Evolutionary conservation across 2,797 vertebrate species (phyloP).

Genomic region (Euthynnus affinis): DNA sequence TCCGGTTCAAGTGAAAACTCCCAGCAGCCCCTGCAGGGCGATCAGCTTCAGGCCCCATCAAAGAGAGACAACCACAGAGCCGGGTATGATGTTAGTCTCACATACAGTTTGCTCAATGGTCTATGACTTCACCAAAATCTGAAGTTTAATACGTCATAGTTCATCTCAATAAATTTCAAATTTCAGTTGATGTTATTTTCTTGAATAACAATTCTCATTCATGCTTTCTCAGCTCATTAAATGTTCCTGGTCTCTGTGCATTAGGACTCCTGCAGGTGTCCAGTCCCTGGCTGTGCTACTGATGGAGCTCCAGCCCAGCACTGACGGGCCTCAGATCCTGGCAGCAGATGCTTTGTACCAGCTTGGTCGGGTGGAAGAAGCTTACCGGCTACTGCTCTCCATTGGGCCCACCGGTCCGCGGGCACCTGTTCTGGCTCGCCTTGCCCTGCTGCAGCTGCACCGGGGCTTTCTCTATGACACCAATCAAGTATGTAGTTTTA

Average conservation of each 20-base stretch:
- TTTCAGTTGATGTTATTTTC: not conserved
- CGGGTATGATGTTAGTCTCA: conserved; percentile 77
- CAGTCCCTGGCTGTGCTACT: conserved; percentile 90
- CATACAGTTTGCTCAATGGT: not conserved
- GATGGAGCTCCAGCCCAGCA: conserved; percentile 88
- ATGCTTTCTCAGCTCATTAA: not conserved
- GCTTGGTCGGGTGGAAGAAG: conserved; percentile 89
- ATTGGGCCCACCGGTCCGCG: conserved; percentile 83
- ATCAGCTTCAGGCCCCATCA: conserved; percentile 35
- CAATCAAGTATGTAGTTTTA: conserved; percentile 87
- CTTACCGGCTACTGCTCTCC: conserved; percentile 89
- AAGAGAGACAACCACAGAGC: conserved; percentile 76
- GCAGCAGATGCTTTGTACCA: conserved; percentile 93
- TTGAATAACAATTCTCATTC: not conserved
- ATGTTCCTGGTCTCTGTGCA: conserved; percentile 3
- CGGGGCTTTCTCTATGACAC: conserved; percentile 92
- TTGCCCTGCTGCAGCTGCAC: conserved; percentile 92
- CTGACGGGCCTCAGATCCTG: conserved; percentile 87
- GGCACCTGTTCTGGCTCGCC: conserved; percentile 88
- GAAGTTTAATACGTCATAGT: not conserved
- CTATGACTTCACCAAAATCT: not conserved
- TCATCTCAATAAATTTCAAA: not conserved
- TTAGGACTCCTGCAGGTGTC: conserved; percentile 89
- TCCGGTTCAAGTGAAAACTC: conserved; percentile 39
- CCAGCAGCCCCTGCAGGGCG: conserved; percentile 40